Percentiles rank a stretch among this genome's conserved stretches.
phyloP scores from a whole-genome alignment of 2,797 vertebrate genomes.

The Chaunax sp. region DNA sequence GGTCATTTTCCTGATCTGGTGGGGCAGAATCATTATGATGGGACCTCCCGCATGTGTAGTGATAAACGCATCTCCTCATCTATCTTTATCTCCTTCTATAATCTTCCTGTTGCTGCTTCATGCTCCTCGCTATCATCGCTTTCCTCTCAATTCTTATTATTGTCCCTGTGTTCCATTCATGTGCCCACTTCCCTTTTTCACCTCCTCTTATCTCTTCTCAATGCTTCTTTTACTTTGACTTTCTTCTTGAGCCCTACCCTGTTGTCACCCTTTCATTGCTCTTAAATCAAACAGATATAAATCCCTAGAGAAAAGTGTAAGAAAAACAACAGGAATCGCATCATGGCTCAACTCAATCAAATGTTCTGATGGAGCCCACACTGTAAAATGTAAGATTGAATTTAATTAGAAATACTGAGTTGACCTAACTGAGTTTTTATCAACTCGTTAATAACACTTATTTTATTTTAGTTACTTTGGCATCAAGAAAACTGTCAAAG shows the following conservation, averaged over 20 bases:
- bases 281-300: conserved; percentile 13
- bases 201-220: conserved; percentile 16
- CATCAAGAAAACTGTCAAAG: no score
- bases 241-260: conserved; percentile 10
- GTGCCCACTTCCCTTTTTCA: neutral
- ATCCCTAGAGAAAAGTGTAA: conserved; percentile 27
- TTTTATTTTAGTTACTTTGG: no score
- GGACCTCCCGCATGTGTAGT: conserved; percentile 23
- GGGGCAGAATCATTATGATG: conserved; percentile 38
- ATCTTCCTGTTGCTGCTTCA: conserved; percentile 26
- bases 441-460: no score
- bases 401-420: no score
- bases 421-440: no score
- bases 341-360: conserved; percentile 42
- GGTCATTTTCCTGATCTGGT: conserved; percentile 41
- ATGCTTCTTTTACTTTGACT: neutral
- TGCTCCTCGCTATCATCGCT: conserved; percentile 13
- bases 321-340: conserved; percentile 23
- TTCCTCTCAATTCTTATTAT: neutral
- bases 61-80: conserved; percentile 42
- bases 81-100: conserved; percentile 21
- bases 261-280: conserved; percentile 26
- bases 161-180: neutral
- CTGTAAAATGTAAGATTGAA: no score
- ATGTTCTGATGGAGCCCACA: conserved; percentile 33